Base-by-base conservation (phyloP, 92 coral and sea anemone genomes). In the Siderastrea radians region DNA sequence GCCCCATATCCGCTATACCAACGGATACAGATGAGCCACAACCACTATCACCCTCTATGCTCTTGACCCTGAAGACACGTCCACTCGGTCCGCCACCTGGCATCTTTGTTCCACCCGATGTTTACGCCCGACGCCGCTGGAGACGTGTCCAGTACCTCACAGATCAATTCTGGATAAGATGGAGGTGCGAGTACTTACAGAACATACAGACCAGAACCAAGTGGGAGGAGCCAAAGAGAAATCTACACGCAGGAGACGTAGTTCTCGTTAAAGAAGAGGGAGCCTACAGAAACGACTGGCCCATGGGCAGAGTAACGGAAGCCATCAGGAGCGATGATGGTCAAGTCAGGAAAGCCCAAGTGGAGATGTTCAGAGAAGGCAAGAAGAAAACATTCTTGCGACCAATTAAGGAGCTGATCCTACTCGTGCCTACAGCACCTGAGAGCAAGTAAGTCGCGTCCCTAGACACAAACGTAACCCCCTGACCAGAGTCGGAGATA, bases 111-210 rank as follows among this genome's bases (percentile, higher is more conserved):
- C 66, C 66, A 15, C 46, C 70, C 16, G 90, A 86, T 13, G 86
- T 86, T 6, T 79, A 86, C 54, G 72, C 90, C 12, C 67, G 82
- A 49, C 67, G 89, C 14, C 46, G 81, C 5, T 87, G 91, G 91
- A 87, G 74, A 45, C 54, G 77, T 4, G 86, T 26, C 9, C 86
- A 78, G 75, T 85, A 85, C 51, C 81, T 85, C 12, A 53, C 71
- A 46, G 85, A 74, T 17, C 84, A 84, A 63, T 77, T 86, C 77
- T 86, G 90, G 90, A 14, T 53, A 63, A 3, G 88, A 70, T 88
- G 91, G 91, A 75, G 87, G 69, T 72, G 75, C 15, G 83, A 88
- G 88, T 88, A 81, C 88, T 47, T 88, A 4, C 87, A 88, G 53
- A 77, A 50, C 75, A 52, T 82, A 3, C 91, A 88, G 74, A 53